Evolutionary conservation across 2,888 invertebrate genomes (phyloP).

Genomic region (Dendrolimus houi): DNA sequence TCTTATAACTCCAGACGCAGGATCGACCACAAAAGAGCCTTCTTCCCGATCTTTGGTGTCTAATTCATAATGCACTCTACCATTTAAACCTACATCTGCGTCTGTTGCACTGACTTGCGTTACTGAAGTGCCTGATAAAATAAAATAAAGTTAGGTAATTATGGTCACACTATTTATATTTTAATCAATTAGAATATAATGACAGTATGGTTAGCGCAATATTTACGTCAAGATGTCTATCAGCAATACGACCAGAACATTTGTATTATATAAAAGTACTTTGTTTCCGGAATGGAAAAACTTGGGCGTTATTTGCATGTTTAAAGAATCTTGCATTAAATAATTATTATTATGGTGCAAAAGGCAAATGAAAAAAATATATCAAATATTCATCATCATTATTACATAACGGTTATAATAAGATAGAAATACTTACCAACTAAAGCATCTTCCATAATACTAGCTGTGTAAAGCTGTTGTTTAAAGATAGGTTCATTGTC

Average conservation of each 20-base stretch:
- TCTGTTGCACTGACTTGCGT: constrained; percentile 88
- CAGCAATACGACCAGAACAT: too few species aligned
- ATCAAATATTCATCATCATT: too few species aligned
- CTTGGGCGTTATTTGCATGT: too few species aligned
- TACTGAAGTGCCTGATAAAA: constrained; percentile 79
- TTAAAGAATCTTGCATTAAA: too few species aligned
- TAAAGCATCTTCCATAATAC: constrained; percentile 90
- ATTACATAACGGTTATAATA: too few species aligned
- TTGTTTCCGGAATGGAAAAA: too few species aligned
- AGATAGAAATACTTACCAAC: constrained; percentile 73
- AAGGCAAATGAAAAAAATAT: too few species aligned
- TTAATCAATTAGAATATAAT: background rate
- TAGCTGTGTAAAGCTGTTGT: constrained; percentile 87
- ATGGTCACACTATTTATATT: background rate
- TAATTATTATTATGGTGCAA: too few species aligned
- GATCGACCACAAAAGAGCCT: constrained; percentile 94
- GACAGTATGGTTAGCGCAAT: too few species aligned
- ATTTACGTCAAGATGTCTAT: too few species aligned
- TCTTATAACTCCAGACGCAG: constrained; percentile 92
- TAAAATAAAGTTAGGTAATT: background rate
- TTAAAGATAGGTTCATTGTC: constrained; percentile 95
- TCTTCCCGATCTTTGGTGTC: constrained; percentile 85
- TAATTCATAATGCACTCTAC: constrained; percentile 87
- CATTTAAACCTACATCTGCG: constrained; percentile 91
- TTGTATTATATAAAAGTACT: too few species aligned